Percentiles rank a stretch among this genome's conserved stretches.
Evolutionary conservation across 2,113 vertebrate genomes (phyloP).

Genomic region (Neogobius melanostomus): DNA sequence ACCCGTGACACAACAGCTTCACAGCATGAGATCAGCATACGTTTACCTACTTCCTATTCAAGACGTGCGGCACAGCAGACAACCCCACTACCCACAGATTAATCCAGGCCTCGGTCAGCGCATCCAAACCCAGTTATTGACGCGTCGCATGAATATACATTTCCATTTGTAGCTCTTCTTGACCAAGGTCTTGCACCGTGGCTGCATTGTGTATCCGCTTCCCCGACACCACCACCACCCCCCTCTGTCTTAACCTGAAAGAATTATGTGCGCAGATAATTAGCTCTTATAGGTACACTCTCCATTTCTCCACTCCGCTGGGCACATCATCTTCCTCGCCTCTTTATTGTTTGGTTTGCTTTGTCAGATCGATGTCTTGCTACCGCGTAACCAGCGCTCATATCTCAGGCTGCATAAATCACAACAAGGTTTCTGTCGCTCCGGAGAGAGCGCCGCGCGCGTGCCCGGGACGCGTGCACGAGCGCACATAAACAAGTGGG

Average conservation of each 20-base stretch:
- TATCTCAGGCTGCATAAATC: slow-evolving; percentile 80
- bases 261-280: slow-evolving; percentile 82
- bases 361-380: slow-evolving; percentile 84
- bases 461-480: slow-evolving; percentile 18
- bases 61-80: not conserved
- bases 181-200: slow-evolving; percentile 51
- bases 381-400: slow-evolving; percentile 81
- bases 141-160: slow-evolving; percentile 13
- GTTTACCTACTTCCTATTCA: slow-evolving; percentile 10
- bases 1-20: not conserved
- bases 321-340: slow-evolving; percentile 82
- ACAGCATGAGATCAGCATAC: not conserved
- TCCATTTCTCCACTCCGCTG: slow-evolving; percentile 81
- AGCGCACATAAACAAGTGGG: slow-evolving; percentile 61
- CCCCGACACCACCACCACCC: slow-evolving; percentile 44
- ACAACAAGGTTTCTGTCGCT: slow-evolving; percentile 81
- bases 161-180: slow-evolving; percentile 48
- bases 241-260: slow-evolving; percentile 78
- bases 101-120: slow-evolving; percentile 9
- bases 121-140: slow-evolving; percentile 23
- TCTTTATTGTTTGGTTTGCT: slow-evolving; percentile 85
- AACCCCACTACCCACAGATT: slow-evolving; percentile 25
- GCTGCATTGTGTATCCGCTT: slow-evolving; percentile 42
- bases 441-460: slow-evolving; percentile 47
- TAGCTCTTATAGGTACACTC: slow-evolving; percentile 82